Evolutionary conservation across 2,888 invertebrate genomes (phyloP).

Genomic region (Drosophila rubida): DNA sequence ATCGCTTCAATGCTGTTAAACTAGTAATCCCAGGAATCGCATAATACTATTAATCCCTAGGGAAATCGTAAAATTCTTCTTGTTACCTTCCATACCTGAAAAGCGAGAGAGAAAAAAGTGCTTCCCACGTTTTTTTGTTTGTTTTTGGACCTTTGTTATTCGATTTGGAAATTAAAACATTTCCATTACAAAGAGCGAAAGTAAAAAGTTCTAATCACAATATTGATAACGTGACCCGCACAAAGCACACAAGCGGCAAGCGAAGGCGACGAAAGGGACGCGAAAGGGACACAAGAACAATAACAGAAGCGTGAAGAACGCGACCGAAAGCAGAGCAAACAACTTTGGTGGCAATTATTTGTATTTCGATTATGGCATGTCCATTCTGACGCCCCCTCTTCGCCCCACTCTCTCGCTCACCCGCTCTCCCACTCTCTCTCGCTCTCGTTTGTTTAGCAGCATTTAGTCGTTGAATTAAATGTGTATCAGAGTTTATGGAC

Average conservation of each 20-base stretch:
- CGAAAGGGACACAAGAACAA: slow-evolving; percentile 5
- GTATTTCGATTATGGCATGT: slow-evolving; percentile 51
- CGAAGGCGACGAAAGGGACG: not conserved
- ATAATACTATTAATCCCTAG: no score
- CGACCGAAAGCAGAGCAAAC: not conserved
- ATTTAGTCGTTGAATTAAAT: slow-evolving; percentile 13
- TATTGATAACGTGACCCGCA: slow-evolving; percentile 31
- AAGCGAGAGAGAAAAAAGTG: not conserved
- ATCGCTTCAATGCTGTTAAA: no score
- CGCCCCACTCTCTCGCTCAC: not conserved
- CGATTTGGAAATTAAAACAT: slow-evolving; percentile 1
- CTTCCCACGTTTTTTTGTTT: not conserved
- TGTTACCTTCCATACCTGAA: not conserved
- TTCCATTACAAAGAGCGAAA: slow-evolving; percentile 28
- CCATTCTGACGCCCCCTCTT: slow-evolving; percentile 16
- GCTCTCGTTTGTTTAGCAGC: no score
- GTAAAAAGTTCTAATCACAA: slow-evolving; percentile 30
- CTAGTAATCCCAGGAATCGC: no score
- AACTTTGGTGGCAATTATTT: slow-evolving; percentile 45
- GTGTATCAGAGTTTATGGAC: slow-evolving; percentile 23
- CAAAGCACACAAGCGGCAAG: slow-evolving; percentile 8
- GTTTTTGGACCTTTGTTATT: not conserved
- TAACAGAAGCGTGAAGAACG: slow-evolving; percentile 9
- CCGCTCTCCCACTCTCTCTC: not conserved
- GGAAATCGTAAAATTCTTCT: no score